Evolutionary conservation across 2,113 vertebrate genomes (phyloP).

Genomic region (Uria aalge): DNA sequence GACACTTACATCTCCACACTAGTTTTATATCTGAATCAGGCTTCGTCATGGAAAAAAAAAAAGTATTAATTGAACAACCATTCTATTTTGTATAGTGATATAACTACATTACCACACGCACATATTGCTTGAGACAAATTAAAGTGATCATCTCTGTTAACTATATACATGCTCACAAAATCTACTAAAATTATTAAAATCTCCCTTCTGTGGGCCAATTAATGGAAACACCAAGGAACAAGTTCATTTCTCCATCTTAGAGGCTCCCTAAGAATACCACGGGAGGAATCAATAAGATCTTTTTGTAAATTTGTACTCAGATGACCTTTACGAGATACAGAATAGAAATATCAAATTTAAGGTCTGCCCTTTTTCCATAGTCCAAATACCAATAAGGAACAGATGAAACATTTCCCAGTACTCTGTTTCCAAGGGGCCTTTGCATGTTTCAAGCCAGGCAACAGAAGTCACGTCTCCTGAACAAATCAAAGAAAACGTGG

Average conservation of each 20-base stretch:
- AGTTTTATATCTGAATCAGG: not conserved
- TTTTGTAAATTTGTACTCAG: not conserved
- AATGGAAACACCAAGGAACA: not conserved
- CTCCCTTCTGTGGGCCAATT: not conserved
- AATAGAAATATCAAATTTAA: not conserved
- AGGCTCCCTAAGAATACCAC: not conserved
- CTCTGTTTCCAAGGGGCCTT: not conserved
- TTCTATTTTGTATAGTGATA: not conserved
- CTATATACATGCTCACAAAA: not conserved
- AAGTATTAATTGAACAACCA: not conserved
- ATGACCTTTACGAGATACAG: not conserved
- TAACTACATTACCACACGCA: not conserved
- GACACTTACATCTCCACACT: not conserved
- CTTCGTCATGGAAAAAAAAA: not conserved
- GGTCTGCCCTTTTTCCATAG: not conserved
- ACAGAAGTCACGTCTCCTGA: not conserved
- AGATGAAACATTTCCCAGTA: not conserved
- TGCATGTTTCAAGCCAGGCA: not conserved
- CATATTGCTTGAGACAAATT: not conserved
- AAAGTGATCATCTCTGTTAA: not conserved
- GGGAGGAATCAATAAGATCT: not conserved
- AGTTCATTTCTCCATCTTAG: not conserved
- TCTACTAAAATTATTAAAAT: not conserved
- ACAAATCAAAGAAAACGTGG: not conserved
- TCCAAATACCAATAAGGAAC: not conserved